A percentile compares a stretch with the other conserved stretches of the same genome.
phyloP scores from a whole-genome alignment of 2,888 invertebrate genomes.

The Microctonus hyperodae region DNA sequence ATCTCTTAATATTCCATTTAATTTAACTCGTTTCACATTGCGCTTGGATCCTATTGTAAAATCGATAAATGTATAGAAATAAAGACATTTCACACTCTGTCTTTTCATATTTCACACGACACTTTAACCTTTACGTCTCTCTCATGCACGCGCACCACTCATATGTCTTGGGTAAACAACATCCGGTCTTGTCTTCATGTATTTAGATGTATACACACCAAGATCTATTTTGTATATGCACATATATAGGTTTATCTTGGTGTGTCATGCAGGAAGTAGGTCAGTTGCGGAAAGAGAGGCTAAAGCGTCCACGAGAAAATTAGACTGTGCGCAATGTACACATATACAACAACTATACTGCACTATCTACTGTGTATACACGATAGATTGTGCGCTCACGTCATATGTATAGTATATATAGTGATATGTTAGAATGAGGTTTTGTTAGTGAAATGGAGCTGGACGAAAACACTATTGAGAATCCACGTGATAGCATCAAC shows the following conservation, averaged over 20 bases:
- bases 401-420: neutral
- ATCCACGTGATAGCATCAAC: conserved; percentile 35
- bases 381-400: neutral
- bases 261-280: conserved; percentile 42
- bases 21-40: no score
- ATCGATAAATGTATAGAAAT: conserved; percentile 25
- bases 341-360: neutral
- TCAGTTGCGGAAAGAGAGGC: conserved; percentile 36
- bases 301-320: conserved; percentile 36
- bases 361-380: neutral
- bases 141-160: neutral
- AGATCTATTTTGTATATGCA: neutral
- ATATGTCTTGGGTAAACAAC: conserved; percentile 38
- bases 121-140: neutral
- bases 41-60: neutral
- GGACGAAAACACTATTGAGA: conserved; percentile 23
- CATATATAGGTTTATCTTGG: neutral
- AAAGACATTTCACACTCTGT: conserved; percentile 27
- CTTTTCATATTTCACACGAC: conserved; percentile 22
- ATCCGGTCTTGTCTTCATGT: conserved; percentile 22
- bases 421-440: neutral
- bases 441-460: neutral
- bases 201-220: neutral
- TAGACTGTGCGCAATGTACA: conserved; percentile 32
- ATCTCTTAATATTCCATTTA: neutral